These are phyloP conservation scores for Proteles cristata DNA, from an alignment of 2,113 vertebrate species.

Conservation along the genomic window DNA sequence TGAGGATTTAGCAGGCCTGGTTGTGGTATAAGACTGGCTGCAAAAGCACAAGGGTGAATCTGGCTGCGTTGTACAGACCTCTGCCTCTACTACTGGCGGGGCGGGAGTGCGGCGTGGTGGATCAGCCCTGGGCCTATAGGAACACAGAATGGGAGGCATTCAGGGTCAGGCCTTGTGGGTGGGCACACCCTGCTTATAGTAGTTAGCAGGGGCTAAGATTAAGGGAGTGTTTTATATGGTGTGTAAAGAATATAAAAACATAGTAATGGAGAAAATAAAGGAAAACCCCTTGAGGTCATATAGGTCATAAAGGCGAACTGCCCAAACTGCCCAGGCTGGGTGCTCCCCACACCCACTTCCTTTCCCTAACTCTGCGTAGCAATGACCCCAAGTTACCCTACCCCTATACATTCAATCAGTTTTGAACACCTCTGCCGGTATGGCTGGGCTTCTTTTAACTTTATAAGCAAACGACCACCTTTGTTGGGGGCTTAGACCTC, in stretches of 20 bases:
- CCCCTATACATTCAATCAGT: no score
- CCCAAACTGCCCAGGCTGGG: no score
- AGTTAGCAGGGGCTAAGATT: background rate
- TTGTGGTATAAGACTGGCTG: background rate
- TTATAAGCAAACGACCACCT: no score
- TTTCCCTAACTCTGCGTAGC: no score
- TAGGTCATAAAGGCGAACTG: no score
- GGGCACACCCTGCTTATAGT: background rate
- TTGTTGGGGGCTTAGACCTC: no score
- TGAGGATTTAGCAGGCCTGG: background rate
- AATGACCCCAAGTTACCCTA: no score
- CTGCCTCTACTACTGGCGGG: background rate
- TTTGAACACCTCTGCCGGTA: no score
- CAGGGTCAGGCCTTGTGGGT: background rate
- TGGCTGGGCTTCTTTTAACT: no score
- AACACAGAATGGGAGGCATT: background rate
- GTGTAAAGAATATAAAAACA: background rate
- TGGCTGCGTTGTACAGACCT: background rate
- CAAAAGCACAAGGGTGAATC: background rate
- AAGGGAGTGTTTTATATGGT: background rate
- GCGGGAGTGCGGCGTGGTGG: fast-evolving
- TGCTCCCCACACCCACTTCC: no score
- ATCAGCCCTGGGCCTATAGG: background rate
- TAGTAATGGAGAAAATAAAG: no score
- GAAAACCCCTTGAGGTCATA: no score